Evolutionary conservation across 2,888 invertebrate species (phyloP).

Genomic region (Calameuta idolon): DNA sequence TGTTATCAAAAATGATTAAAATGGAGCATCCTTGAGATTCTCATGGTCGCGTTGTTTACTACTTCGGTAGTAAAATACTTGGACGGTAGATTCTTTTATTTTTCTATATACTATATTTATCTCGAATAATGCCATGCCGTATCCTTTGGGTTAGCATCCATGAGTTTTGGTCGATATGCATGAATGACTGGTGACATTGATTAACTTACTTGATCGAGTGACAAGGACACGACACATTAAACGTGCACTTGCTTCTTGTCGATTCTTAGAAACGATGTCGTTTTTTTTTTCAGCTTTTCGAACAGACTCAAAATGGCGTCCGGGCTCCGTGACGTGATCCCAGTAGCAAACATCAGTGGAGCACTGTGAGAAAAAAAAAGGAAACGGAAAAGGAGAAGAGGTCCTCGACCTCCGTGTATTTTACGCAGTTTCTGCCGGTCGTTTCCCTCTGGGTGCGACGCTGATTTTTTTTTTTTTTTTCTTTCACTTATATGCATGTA

Average conservation of each 20-base stretch:
- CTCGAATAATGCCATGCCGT: not conserved
- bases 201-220: not conserved
- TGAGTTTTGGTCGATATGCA: not conserved
- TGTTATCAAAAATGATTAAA: not conserved
- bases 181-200: not conserved
- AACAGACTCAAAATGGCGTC: not conserved
- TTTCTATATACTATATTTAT: not conserved
- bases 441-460: constrained; percentile 31
- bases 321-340: not conserved
- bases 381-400: not conserved
- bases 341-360: not conserved
- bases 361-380: not conserved
- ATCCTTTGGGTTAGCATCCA: not conserved
- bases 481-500: constrained; percentile 30
- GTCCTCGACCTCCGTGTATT: constrained; percentile 4
- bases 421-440: constrained; percentile 22
- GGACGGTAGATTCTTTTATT: not conserved
- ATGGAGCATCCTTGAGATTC: constrained; percentile 5
- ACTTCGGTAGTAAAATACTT: not conserved
- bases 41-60: not conserved
- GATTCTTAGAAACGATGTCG: not conserved
- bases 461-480: constrained; percentile 13
- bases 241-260: not conserved
- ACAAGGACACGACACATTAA: no score
- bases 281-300: not conserved